These are phyloP conservation scores for Callyntrura sp. DNA, from an alignment of 2,888 invertebrate genomes.

Conservation along the genomic window DNA sequence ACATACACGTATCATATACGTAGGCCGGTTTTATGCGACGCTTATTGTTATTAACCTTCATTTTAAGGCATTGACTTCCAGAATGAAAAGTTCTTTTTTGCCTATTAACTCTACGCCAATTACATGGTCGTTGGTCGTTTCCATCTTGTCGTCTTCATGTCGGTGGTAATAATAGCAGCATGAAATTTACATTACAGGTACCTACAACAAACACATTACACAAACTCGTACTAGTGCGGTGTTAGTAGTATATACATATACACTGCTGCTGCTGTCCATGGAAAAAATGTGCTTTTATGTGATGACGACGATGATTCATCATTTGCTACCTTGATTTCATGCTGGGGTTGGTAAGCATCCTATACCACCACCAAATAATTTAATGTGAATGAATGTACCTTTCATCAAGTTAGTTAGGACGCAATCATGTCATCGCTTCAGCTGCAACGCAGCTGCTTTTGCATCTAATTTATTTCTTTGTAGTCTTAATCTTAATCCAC, in stretches of 20 bases:
- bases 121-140: background rate
- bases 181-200: conserved; percentile 20
- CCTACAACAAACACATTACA: no score
- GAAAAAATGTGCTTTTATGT: background rate
- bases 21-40: conserved; percentile 25
- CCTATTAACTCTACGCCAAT: background rate
- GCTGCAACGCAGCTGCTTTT: background rate
- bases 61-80: conserved; percentile 71
- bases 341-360: no score
- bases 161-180: conserved; percentile 23
- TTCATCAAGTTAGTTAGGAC: background rate
- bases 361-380: no score
- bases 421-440: conserved; percentile 4
- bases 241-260: background rate
- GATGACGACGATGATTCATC: conserved; percentile 4
- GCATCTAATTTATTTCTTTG: no score
- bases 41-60: conserved; percentile 49
- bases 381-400: conserved; percentile 4
- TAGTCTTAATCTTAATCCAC: no score
- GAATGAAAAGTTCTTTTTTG: conserved; percentile 48
- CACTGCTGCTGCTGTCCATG: background rate
- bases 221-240: no score
- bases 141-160: conserved; percentile 17
- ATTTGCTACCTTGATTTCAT: background rate
- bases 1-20: no score